Evolutionary conservation across 2,888 invertebrate species (phyloP), one percentile per base, ranked within the genome.

Genomic region (Pogonocherus hispidulus): DNA sequence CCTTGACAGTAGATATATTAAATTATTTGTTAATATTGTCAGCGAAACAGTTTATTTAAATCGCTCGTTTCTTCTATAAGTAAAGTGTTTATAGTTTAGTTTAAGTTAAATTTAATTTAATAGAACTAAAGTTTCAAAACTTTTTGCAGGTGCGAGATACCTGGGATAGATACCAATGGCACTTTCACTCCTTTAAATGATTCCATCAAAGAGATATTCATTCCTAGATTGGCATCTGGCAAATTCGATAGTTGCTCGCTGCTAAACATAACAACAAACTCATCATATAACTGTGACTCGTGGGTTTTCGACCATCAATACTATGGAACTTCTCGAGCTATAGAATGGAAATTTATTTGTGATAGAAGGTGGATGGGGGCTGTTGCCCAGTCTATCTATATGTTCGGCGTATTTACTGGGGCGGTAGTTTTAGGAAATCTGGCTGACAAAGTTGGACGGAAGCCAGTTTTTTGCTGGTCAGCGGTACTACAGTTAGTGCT

Each of bases 261-360:
- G 83, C 87, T 86, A 65, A 79, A 82, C 49, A 74, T 74, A 18
- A 78, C 79, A 0, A 74, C 82, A 1, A 86, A 86, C 49, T 75
- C 76, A 0, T 85, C 85, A 0, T 80, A 85, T 9, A 65, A 81
- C 0, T 91, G 91, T 76, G 78, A 82, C 5, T 84, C 88, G 0
- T 95, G 91, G 89, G 91, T 92, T 0, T 95, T 91, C 82, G 93
- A 95, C 79, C 87, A 87, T 6, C 92, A 90, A 0, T 93, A 93
- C 79, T 91, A 93, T 74, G 84, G 90, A 66, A 90, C 92, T 0
- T 93, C 94, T 0, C 89, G 92, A 56, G 90, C 91, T 6, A 94
- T 94, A 14, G 94, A 96, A 83, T 95, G 95, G 95, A 86, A 92
- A 80, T 90, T 95, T 59, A 93, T 95, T 0, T 96, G 96, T 81